Evolutionary conservation across 2,113 vertebrate species (phyloP).

Genomic region (Scolopax mira): DNA sequence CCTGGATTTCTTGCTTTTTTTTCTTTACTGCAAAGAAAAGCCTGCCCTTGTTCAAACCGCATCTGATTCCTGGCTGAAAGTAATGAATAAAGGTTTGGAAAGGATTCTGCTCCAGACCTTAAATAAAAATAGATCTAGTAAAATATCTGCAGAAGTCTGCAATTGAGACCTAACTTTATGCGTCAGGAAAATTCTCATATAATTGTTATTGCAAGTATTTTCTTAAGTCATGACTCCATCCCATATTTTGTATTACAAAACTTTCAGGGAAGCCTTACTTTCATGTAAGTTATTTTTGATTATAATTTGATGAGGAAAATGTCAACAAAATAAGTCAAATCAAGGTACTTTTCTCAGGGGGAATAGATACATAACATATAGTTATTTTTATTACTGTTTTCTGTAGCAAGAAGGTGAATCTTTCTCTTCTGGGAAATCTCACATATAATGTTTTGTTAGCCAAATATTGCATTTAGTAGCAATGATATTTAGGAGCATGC

Average conservation of each 20-base stretch:
- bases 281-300: slow-evolving; percentile 1
- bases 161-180: not conserved
- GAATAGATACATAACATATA: not conserved
- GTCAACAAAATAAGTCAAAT: slow-evolving; percentile 45
- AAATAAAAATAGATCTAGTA: not conserved
- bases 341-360: not conserved
- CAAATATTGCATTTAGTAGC: not conserved
- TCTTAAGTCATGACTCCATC: not conserved
- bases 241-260: slow-evolving; percentile 22
- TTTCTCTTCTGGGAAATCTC: not conserved
- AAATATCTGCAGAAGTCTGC: not conserved
- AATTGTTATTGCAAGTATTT: not conserved
- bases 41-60: not conserved
- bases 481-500: not conserved
- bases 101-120: not conserved
- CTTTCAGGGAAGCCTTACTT: not conserved
- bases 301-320: slow-evolving; percentile 54
- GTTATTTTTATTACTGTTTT: not conserved
- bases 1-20: not conserved
- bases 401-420: not conserved
- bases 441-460: not conserved
- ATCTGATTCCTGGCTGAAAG: not conserved
- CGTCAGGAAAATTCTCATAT: not conserved
- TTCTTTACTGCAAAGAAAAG: not conserved
- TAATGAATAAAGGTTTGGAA: not conserved